Evolutionary conservation across 1,140 invertebrate species (phyloP).

Genomic region (Drosophila sechellia): DNA sequence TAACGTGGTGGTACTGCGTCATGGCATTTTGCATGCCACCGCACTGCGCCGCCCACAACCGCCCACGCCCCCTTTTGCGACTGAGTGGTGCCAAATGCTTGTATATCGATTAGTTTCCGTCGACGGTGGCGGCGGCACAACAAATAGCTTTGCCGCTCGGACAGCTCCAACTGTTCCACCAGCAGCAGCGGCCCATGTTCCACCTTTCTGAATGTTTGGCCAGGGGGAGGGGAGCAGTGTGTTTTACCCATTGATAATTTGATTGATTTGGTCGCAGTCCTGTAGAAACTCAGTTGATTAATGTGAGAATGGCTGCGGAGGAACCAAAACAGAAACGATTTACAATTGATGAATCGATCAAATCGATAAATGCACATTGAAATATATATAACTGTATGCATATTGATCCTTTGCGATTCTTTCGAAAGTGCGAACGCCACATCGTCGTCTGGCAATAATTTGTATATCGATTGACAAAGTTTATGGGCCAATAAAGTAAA

Average conservation of each 20-base stretch:
- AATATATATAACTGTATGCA: no score
- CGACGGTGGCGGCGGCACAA: constrained; percentile 35
- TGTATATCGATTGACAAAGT: no score
- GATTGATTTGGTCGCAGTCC: constrained; percentile 46
- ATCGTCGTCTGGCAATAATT: no score
- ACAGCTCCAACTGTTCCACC: constrained; percentile 40
- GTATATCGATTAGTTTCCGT: constrained; percentile 64
- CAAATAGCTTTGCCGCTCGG: constrained; percentile 56
- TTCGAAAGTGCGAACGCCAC: no score
- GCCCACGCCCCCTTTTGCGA: constrained; percentile 14
- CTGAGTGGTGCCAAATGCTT: constrained; percentile 52
- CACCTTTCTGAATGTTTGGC: constrained; percentile 16
- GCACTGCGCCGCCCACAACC: not conserved
- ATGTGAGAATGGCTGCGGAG: constrained; percentile 11
- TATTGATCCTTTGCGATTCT: not conserved
- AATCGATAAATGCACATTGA: constrained; percentile 18
- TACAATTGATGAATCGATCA: constrained; percentile 19
- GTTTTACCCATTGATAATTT: constrained; percentile 40
- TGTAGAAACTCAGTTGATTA: constrained; percentile 40
- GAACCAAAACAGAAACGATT: constrained; percentile 4
- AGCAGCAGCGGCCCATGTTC: not conserved
- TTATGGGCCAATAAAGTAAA: no score
- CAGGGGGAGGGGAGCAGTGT: not conserved
- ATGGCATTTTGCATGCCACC: constrained; percentile 6
- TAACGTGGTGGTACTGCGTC: not conserved